Percentiles rank a stretch among this genome's conserved stretches.
Conservation (phyloP, 2,888 invertebrate species). For the Eupithecia subfuscata region DNA sequence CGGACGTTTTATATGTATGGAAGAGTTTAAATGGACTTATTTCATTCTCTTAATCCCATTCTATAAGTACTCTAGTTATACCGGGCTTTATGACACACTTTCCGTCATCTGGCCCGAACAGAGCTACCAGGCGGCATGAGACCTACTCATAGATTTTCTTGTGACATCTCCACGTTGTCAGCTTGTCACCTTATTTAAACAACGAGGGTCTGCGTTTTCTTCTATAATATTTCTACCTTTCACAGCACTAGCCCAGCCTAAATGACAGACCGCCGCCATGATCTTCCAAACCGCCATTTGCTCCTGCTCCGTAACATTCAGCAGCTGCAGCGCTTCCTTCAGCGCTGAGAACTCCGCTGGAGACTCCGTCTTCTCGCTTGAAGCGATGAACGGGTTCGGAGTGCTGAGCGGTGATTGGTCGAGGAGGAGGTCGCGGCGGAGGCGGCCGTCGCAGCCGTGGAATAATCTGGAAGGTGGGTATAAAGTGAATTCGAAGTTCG, state of each 20-base stretch:
- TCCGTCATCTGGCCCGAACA: too few relatives aligned
- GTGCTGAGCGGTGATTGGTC: slow-evolving; percentile 84
- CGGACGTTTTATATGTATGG: too few relatives aligned
- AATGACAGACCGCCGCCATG: slow-evolving; percentile 96
- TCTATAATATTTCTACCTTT: too few relatives aligned
- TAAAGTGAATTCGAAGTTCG: neutral
- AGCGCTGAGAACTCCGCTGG: slow-evolving; percentile 92
- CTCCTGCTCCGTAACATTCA: slow-evolving; percentile 91
- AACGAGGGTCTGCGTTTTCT: too few relatives aligned
- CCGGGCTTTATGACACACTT: too few relatives aligned
- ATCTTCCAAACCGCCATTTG: slow-evolving; percentile 93
- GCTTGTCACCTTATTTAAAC: too few relatives aligned
- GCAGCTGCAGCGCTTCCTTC: slow-evolving; percentile 88
- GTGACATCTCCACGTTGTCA: too few relatives aligned
- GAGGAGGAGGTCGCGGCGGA: slow-evolving; percentile 92
- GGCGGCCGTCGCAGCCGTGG: slow-evolving; percentile 92
- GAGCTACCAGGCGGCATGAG: too few relatives aligned
- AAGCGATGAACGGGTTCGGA: slow-evolving; percentile 90
- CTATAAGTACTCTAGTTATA: too few relatives aligned
- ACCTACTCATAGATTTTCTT: too few relatives aligned
- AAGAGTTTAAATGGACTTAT: too few relatives aligned
- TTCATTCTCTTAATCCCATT: too few relatives aligned
- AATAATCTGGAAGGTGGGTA: slow-evolving; percentile 83
- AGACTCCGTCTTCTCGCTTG: slow-evolving; percentile 91
- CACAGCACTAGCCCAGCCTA: slow-evolving; percentile 93